A percentile compares a stretch with the other conserved stretches of the same genome.
Evolutionary conservation across 2,888 invertebrate species (phyloP).

Genomic region (Volucella zonaria): DNA sequence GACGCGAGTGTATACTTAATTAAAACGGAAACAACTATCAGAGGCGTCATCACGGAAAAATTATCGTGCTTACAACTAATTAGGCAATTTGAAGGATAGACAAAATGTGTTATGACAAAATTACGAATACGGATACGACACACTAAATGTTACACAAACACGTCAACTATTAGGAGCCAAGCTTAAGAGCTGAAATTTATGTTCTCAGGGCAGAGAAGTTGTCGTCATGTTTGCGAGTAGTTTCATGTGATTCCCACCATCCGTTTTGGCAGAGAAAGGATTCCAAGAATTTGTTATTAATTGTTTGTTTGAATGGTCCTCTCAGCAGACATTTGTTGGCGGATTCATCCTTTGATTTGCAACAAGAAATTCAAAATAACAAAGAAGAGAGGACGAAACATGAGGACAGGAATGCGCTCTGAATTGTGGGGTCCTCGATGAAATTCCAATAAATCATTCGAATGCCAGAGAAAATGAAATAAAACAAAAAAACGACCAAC

Average conservation of each 20-base stretch:
- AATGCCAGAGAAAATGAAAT: constrained; percentile 2
- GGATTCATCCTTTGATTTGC: constrained; percentile 34
- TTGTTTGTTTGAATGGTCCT: constrained; percentile 34
- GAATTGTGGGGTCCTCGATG: constrained; percentile 28
- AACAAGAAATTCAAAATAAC: background rate
- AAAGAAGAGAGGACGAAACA: background rate
- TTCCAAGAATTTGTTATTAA: constrained; percentile 58
- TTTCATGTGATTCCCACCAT: constrained; percentile 55
- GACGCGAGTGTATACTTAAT: constrained; percentile 37
- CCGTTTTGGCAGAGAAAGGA: constrained; percentile 8
- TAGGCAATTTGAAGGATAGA: constrained; percentile 40
- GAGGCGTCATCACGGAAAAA: constrained; percentile 48
- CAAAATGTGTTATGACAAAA: constrained; percentile 39
- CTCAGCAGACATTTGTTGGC: background rate
- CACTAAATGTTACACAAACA: constrained; percentile 8
- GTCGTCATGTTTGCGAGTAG: constrained; percentile 31
- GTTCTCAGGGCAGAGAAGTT: constrained; percentile 49
- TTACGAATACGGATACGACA: background rate
- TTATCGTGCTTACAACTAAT: constrained; percentile 47
- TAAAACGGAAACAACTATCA: constrained; percentile 11
- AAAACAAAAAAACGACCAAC: background rate
- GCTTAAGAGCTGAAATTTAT: constrained; percentile 13
- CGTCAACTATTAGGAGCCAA: constrained; percentile 9
- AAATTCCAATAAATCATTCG: constrained; percentile 68
- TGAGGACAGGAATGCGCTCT: constrained; percentile 25